Percentiles rank a stretch among this genome's conserved stretches.
phyloP scores from a whole-genome alignment of 2,888 invertebrate genomes.

The Antheraea yamamai region DNA sequence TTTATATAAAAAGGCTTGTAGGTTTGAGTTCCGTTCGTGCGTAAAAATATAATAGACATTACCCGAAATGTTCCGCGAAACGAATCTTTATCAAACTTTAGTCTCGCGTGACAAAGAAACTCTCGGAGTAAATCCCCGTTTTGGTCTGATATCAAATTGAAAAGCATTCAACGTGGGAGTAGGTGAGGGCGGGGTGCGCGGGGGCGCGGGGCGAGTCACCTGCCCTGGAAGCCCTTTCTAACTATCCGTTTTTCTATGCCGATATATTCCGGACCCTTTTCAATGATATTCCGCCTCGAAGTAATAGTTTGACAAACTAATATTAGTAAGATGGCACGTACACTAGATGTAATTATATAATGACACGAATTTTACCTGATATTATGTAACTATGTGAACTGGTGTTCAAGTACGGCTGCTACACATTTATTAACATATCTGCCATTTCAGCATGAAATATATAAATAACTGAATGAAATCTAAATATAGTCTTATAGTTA shows the following conservation, averaged over 20 bases:
- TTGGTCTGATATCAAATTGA: slow-evolving; percentile 24
- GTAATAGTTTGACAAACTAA: slow-evolving; percentile 36
- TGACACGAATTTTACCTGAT: too few species aligned
- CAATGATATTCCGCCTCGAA: slow-evolving; percentile 27
- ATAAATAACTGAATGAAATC: too few species aligned
- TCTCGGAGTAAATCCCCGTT: slow-evolving; percentile 18
- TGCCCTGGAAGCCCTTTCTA: slow-evolving; percentile 11
- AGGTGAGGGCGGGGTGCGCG: background rate
- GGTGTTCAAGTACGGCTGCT: too few species aligned
- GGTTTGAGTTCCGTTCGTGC: background rate
- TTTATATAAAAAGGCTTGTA: background rate
- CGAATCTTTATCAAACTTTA: slow-evolving; percentile 24
- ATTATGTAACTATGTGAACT: background rate
- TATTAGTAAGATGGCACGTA: slow-evolving; percentile 27
- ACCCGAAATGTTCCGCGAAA: slow-evolving; percentile 11
- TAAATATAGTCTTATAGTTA: too few species aligned
- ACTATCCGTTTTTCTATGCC: slow-evolving; percentile 20
- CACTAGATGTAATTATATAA: background rate
- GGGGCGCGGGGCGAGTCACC: slow-evolving; percentile 12
- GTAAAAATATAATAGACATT: slow-evolving; percentile 16
- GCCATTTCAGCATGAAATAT: too few species aligned
- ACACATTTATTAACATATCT: too few species aligned
- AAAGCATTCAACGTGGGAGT: slow-evolving; percentile 20
- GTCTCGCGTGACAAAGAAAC: slow-evolving; percentile 22
- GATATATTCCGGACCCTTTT: slow-evolving; percentile 31